Evolutionary conservation across 2,888 invertebrate genomes (phyloP), one percentile per base, ranked within the genome.

Genomic region (Cremastobaeus sp.): DNA sequence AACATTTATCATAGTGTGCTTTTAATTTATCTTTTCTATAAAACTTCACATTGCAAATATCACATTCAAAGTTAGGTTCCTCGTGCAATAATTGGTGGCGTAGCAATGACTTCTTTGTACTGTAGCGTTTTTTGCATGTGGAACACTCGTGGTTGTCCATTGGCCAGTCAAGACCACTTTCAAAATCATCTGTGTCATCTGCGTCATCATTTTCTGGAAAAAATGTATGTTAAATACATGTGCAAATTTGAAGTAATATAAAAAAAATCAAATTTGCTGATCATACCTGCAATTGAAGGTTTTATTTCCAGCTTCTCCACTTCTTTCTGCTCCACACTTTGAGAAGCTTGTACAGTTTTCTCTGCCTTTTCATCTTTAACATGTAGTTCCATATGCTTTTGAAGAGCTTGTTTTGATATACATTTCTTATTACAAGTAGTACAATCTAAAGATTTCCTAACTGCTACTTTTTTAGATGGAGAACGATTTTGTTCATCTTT

Each of bases 1-100:
- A 86, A 37, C 88, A 88, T 50, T 88, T 88, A 48, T 88, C 88
- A 17, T 88, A 88, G 25, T 88, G 88, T 0, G 86, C 86, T 59
- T 88, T 88, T 0, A 88, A 66, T 43, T 88, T 88, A 54, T 88
- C 88, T 32, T 88, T 88, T 0, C 88, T 81, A 14, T 87, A 87
- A 20, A 88, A 88, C 45, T 88, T 88, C 0, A 86, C 83, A 15
- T 83, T 86, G 37, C 88, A 88, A 17, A 88, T 88, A 52, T 88
- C 88, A 35, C 88, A 88, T 21, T 86, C 86, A 25, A 86, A 88
- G 59, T 87, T 86, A 0, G 88, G 88, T 28, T 87, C 87, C 14
- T 88, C 86, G 59, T 88, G 88, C 1, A 88, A 59, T 21, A 88
- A 62, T 30, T 87, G 87, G 66, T 88, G 88, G 14, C 88, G 83